Evolutionary conservation across 2,888 invertebrate species (phyloP).

Genomic region (Zaprionus lineosus): DNA sequence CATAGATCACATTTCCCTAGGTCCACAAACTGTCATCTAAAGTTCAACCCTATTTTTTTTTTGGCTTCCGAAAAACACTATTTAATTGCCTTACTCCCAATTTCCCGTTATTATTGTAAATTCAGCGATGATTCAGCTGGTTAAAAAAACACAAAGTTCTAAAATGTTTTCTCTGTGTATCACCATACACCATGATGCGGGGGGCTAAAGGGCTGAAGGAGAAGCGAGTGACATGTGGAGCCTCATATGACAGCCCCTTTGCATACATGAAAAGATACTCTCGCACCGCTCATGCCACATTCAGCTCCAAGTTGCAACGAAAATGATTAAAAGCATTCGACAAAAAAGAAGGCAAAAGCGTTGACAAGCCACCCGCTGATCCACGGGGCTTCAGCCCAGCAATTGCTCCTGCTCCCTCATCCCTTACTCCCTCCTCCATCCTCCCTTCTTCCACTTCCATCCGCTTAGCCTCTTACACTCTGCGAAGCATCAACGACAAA

Average conservation of each 20-base stretch:
- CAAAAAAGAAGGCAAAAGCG: slow-evolving; percentile 35
- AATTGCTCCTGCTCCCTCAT: no score
- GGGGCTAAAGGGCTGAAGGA: neutral
- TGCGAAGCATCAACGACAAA: slow-evolving; percentile 63
- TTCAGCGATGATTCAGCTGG: no score
- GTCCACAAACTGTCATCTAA: no score
- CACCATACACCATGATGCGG: neutral
- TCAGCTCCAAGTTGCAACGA: slow-evolving; percentile 42
- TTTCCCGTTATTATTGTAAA: no score
- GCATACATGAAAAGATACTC: slow-evolving; percentile 27
- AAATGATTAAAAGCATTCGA: slow-evolving; percentile 58
- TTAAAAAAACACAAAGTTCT: neutral
- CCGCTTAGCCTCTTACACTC: no score
- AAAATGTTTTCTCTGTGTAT: neutral
- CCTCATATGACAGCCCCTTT: slow-evolving; percentile 39
- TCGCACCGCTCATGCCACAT: slow-evolving; percentile 23
- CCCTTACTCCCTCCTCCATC: neutral
- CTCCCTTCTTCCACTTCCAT: neutral
- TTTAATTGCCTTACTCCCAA: no score
- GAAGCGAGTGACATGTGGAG: neutral
- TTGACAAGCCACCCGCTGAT: slow-evolving; percentile 29
- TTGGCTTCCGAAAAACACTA: no score
- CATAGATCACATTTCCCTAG: no score
- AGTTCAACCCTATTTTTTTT: no score
- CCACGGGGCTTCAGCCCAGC: no score